phyloP scores from a whole-genome alignment of 2,113 vertebrate genomes.

The Cichladusa arquata region DNA sequence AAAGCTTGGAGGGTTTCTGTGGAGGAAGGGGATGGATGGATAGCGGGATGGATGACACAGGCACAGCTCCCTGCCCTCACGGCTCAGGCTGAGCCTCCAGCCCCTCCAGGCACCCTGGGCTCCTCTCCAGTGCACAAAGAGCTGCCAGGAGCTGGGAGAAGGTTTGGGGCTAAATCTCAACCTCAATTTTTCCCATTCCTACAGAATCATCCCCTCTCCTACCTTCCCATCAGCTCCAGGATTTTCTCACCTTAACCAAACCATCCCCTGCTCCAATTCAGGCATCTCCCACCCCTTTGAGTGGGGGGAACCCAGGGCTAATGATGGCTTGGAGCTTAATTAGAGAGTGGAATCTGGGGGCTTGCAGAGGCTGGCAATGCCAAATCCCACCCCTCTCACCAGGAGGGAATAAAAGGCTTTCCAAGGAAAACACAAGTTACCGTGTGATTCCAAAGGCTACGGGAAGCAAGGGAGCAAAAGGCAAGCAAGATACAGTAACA shows the following conservation, averaged over 20 bases:
- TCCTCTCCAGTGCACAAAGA: not conserved
- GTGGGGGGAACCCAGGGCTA: not conserved
- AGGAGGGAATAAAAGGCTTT: not conserved
- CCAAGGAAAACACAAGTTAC: not conserved
- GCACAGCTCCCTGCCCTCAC: not conserved
- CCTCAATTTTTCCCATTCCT: accelerated
- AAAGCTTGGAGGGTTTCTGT: accelerated
- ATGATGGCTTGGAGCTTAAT: not conserved
- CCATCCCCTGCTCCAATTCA: accelerated
- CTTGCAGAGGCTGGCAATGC: not conserved
- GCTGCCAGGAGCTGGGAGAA: not conserved
- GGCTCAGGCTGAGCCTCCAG: not conserved
- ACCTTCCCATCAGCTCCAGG: not conserved
- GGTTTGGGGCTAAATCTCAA: not conserved
- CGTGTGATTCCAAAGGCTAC: not conserved
- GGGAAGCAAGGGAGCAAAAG: slow-evolving; percentile 35
- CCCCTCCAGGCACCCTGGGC: not conserved
- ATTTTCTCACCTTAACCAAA: accelerated
- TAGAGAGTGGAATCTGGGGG: not conserved
- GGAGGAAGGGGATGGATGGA: not conserved
- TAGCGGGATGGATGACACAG: not conserved
- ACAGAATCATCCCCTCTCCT: accelerated
- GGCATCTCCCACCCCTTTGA: not conserved
- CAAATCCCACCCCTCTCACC: not conserved
- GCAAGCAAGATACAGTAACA: slow-evolving; percentile 62